Percentiles rank a stretch among this genome's conserved stretches.
These are phyloP conservation scores for Idaea biselata DNA, from an alignment of 2,888 invertebrate genomes.

Conservation along the genomic window DNA sequence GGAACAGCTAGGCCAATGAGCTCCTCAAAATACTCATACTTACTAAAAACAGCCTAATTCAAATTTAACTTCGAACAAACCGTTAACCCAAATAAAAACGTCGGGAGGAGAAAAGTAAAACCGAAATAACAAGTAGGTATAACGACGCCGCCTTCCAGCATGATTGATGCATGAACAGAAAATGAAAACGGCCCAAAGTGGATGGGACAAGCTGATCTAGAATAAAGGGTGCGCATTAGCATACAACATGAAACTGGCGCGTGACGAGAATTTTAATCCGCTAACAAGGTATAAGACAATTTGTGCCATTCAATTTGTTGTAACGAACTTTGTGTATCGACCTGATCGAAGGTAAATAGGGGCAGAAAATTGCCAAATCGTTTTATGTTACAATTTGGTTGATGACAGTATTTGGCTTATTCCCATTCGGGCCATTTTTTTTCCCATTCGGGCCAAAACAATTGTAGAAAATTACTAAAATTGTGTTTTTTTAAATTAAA, in stretches of 20 bases:
- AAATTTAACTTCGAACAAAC: background rate
- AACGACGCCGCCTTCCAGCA: slow-evolving; percentile 10
- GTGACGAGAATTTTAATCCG: slow-evolving; percentile 14
- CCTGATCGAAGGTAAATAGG: background rate
- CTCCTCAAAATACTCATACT: too few relatives aligned
- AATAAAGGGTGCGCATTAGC: slow-evolving; percentile 20
- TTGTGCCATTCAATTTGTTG: slow-evolving; percentile 1
- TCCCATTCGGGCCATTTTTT: too few relatives aligned
- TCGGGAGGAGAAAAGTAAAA: background rate
- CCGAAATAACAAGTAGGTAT: background rate
- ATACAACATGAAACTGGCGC: slow-evolving; percentile 20
- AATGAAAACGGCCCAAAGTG: slow-evolving; percentile 17
- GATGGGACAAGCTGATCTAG: slow-evolving; percentile 14
- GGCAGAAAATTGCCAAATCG: background rate
- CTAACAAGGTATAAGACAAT: slow-evolving; percentile 1
- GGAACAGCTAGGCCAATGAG: too few relatives aligned
- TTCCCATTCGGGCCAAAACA: too few relatives aligned
- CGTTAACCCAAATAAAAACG: background rate
- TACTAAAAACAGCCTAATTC: background rate
- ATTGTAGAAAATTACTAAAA: too few relatives aligned
- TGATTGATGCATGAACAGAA: slow-evolving; percentile 23
- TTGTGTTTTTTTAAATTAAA: too few relatives aligned
- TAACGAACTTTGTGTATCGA: background rate
- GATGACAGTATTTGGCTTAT: too few relatives aligned
- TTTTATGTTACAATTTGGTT: background rate